A percentile compares a stretch with the other conserved stretches of the same genome.
Conservation (phyloP, 2,113 vertebrate species). For the Caloenas nicobarica region DNA sequence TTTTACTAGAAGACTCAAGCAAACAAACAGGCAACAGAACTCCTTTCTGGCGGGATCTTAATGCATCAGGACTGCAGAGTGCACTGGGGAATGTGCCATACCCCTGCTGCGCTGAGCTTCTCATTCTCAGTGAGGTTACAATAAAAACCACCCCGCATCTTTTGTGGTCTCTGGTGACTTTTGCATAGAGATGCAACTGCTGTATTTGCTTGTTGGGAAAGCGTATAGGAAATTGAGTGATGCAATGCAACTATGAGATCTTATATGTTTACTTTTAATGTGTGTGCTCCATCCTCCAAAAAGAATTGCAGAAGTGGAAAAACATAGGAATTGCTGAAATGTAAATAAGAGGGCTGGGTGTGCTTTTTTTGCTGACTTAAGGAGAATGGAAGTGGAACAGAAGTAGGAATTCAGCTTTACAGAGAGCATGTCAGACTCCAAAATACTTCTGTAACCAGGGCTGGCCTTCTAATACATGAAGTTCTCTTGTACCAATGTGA, state of each 20-base stretch:
- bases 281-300: neutral
- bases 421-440: neutral
- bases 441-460: neutral
- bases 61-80: neutral
- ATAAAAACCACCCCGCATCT: neutral
- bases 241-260: neutral
- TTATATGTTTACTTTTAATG: neutral
- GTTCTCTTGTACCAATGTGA: neutral
- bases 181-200: neutral
- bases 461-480: neutral
- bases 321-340: neutral
- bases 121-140: neutral
- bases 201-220: neutral
- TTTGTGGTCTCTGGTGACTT: neutral
- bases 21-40: neutral
- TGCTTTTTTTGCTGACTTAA: neutral
- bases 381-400: neutral
- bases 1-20: neutral
- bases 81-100: neutral
- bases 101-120: neutral
- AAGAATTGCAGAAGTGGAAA: neutral
- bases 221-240: neutral
- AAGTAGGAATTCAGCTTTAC: neutral
- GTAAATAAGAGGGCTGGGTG: neutral
- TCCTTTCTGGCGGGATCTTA: neutral